Evolutionary conservation across 2,888 invertebrate species (phyloP).

Genomic region (Cataglyphis altisquamis): DNA sequence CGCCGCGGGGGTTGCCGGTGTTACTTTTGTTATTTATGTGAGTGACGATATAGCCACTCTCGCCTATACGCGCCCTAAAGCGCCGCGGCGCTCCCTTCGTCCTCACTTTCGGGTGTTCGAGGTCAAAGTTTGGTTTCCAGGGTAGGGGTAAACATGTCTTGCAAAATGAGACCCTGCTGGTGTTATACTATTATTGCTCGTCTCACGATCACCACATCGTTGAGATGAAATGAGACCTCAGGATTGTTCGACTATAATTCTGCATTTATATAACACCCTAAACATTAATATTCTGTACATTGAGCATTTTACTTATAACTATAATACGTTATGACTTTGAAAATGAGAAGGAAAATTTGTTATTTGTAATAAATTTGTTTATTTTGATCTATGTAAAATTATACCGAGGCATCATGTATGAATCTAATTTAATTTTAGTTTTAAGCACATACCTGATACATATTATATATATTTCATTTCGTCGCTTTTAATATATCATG

Average conservation of each 20-base stretch:
- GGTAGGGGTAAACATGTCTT: slow-evolving; percentile 58
- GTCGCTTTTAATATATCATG: background rate
- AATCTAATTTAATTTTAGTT: background rate
- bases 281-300: background rate
- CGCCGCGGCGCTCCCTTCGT: slow-evolving; percentile 46
- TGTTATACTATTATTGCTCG: slow-evolving; percentile 72
- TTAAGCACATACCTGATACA: background rate
- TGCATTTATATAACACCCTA: background rate
- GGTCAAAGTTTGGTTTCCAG: slow-evolving; percentile 72
- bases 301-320: background rate
- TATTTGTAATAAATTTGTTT: background rate
- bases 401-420: background rate
- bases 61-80: slow-evolving; percentile 67
- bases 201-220: slow-evolving; percentile 44
- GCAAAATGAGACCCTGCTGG: slow-evolving; percentile 71
- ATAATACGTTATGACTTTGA: background rate
- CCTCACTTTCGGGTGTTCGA: slow-evolving; percentile 63
- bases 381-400: background rate
- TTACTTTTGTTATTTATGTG: slow-evolving; percentile 81
- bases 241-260: background rate
- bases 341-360: background rate
- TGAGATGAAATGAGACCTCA: slow-evolving; percentile 20
- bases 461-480: background rate
- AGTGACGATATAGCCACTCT: slow-evolving; percentile 77
- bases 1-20: slow-evolving; percentile 77